Conservation (phyloP, 2,797 vertebrate species). For the Morus bassanus region DNA sequence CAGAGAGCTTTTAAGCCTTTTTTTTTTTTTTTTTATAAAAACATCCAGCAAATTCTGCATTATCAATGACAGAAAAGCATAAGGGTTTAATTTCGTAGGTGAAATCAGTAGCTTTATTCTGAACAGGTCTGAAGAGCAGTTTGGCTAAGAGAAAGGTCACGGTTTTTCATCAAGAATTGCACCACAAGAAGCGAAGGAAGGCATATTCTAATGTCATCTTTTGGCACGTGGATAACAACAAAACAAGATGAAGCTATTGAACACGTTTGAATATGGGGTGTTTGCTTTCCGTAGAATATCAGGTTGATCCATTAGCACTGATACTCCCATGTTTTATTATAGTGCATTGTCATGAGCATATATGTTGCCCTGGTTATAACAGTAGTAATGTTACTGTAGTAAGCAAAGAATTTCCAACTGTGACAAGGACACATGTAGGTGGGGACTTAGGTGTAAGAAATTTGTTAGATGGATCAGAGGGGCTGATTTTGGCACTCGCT, state of each 20-base stretch:
- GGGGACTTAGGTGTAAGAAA: neutral
- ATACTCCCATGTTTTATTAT: fast-evolving
- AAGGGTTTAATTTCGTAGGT: neutral
- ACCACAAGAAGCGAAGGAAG: neutral
- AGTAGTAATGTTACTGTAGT: neutral
- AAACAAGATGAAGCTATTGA: neutral
- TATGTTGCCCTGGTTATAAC: neutral
- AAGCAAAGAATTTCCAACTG: neutral
- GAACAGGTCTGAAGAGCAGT: neutral
- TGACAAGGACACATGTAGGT: neutral
- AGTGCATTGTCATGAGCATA: neutral
- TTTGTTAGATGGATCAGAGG: neutral
- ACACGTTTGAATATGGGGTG: neutral
- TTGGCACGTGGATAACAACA: neutral
- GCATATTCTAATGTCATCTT: neutral
- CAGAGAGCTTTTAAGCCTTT: neutral
- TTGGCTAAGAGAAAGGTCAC: neutral
- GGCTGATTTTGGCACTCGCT: neutral
- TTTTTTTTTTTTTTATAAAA: too few species aligned
- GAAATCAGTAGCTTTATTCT: neutral
- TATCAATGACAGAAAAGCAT: neutral
- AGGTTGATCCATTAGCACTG: neutral
- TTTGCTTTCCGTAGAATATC: neutral
- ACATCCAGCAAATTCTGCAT: neutral
- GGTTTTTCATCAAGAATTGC: neutral